These are phyloP conservation scores for Triplophysa bombifrons DNA, from an alignment of 2,797 vertebrate species.

Conservation along the genomic window DNA sequence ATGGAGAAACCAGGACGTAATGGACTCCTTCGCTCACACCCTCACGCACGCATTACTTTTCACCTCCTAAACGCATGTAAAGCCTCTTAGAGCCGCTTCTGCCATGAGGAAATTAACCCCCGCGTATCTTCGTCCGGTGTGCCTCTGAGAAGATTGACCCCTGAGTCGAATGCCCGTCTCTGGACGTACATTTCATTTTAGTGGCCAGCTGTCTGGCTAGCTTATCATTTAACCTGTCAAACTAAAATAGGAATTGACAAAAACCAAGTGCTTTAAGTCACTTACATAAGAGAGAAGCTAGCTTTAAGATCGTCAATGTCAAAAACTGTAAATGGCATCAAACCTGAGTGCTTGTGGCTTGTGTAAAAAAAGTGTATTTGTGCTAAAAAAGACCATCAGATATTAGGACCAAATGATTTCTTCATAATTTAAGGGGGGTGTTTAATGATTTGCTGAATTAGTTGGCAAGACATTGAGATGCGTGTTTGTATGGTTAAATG, in stretches of 20 bases:
- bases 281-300: not conserved
- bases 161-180: conserved; percentile 41
- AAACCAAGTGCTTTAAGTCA: conserved; percentile 33
- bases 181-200: conserved; percentile 49
- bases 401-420: conserved; percentile 7
- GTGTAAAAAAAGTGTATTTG: not conserved
- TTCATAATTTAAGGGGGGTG: too few relatives aligned
- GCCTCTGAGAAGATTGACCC: conserved; percentile 54
- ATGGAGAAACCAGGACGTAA: conserved; percentile 47
- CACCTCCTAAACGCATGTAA: conserved; percentile 41
- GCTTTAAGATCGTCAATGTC: not conserved
- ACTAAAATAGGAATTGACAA: conserved; percentile 34
- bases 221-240: conserved; percentile 29
- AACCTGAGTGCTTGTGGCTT: too few relatives aligned
- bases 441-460: conserved; percentile 9
- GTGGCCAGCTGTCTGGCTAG: conserved; percentile 36
- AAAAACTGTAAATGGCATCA: not conserved
- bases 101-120: conserved; percentile 51
- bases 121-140: conserved; percentile 32
- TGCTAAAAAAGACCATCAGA: not conserved
- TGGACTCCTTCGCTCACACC: conserved; percentile 40
- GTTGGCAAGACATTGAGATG: conserved; percentile 3
- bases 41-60: conserved; percentile 43
- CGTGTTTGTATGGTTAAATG: not conserved
- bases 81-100: conserved; percentile 23